Percentiles rank a stretch among this genome's conserved stretches.
phyloP scores from a whole-genome alignment of 2,113 vertebrate genomes.

The Hymenochirus boettgeri region DNA sequence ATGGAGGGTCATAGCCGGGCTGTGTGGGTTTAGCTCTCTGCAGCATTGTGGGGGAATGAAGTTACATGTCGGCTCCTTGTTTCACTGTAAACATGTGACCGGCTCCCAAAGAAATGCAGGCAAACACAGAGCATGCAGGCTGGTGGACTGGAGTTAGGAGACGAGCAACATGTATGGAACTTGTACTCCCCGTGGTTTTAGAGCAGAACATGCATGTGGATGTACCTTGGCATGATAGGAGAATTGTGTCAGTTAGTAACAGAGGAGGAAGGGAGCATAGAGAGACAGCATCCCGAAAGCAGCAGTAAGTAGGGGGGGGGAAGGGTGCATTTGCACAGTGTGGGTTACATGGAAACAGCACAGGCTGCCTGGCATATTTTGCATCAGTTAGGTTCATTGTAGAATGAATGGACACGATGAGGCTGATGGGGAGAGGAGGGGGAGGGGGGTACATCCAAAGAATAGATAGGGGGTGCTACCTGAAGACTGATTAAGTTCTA shows the following conservation, averaged over 20 bases:
- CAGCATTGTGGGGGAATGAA: too few relatives aligned
- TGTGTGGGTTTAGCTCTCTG: too few relatives aligned
- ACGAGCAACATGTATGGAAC: background rate
- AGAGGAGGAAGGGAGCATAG: slow-evolving; percentile 19
- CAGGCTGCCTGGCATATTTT: slow-evolving; percentile 36
- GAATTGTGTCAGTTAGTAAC: slow-evolving; percentile 19
- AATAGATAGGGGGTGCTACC: slow-evolving; percentile 1
- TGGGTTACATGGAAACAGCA: slow-evolving; percentile 40
- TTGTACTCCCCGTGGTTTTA: background rate
- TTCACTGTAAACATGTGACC: too few relatives aligned
- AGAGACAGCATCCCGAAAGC: slow-evolving; percentile 39
- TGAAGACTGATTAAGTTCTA: background rate
- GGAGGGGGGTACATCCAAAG: background rate
- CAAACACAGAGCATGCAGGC: too few relatives aligned
- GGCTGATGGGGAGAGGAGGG: slow-evolving; percentile 4
- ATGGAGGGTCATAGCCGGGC: too few relatives aligned
- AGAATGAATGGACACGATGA: slow-evolving; percentile 30
- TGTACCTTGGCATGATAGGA: slow-evolving; percentile 12
- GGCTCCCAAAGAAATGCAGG: too few relatives aligned
- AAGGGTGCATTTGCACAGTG: slow-evolving; percentile 40
- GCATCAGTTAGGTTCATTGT: slow-evolving; percentile 17
- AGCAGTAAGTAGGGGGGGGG: slow-evolving; percentile 20
- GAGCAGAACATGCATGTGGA: background rate
- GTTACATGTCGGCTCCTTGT: too few relatives aligned
- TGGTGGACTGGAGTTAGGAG: too few relatives aligned